Base-by-base conservation (phyloP, 2,797 vertebrate species). In the Podarcis siculus region DNA sequence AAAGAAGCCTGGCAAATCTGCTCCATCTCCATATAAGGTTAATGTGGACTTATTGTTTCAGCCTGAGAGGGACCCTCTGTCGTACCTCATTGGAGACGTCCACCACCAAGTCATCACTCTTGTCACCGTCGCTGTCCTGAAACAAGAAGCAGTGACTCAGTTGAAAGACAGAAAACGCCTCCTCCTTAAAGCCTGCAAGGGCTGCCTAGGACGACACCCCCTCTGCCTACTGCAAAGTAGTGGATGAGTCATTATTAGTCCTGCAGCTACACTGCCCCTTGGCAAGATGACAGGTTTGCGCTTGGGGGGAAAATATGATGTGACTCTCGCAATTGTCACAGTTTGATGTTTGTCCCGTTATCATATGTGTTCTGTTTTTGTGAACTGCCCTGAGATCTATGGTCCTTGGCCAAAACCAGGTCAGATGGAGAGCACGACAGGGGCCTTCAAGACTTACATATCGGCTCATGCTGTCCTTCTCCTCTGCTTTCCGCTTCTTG, bases 111-210 rank as follows among this genome's bases (percentile, higher is more conserved):
- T 99, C 98, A 0, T 99, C 98, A 8, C 98, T 99, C 95, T 99
- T 99, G 97, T 99, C 98, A 3, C 98, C 98, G 0, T 99, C 98
- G 21, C 98, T 99, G 96, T 99, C 98, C 98, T 99, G 95, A 85
- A 97, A 93, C 1, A 86, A 17, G 89, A 5, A 78, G 0, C 13
- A 61, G 84, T 86, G 83, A 85, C 87, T 1, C 5, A 0, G 49
- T 67, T 0, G 0, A 80, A 8, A 37, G 72, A 85, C 88, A 81
- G 58, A 15, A 55, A 55, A 15, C 13, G 5, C 5, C 64, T 0
- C 3, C n/a, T n/a, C 67, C 5, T 2, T 30, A 72, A 6, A 2
- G 61, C 12, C 1, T 6, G 15, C 0, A 0, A 7, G 27, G 49
- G 35, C 0, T 23, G 21, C 17, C 17, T 8, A 45, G 13, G 2